phyloP scores from a whole-genome alignment of 2,888 invertebrate species.

The Bombylius discolor region DNA sequence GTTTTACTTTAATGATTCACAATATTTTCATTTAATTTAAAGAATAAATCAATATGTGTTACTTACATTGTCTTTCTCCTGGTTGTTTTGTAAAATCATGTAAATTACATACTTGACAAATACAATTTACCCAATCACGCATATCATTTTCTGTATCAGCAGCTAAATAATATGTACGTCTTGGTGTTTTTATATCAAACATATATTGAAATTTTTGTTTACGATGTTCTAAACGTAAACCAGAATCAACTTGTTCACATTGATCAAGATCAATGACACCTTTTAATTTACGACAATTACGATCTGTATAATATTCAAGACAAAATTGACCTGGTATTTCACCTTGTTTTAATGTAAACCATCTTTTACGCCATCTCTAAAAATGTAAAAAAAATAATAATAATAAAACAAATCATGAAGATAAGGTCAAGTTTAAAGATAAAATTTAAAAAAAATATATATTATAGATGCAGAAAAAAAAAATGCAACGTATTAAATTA shows the following conservation, averaged over 20 bases:
- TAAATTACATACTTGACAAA: constrained; percentile 83
- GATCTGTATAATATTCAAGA: constrained; percentile 85
- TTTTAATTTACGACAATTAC: constrained; percentile 70
- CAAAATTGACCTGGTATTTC: constrained; percentile 89
- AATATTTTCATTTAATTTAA: no score
- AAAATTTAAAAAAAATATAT: no score
- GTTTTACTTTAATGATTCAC: background rate
- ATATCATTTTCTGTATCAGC: constrained; percentile 86
- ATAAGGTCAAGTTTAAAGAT: no score
- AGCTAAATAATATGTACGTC: constrained; percentile 81
- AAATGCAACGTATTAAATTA: no score
- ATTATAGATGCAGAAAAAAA: no score
- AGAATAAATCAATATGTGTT: background rate
- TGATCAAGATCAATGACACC: constrained; percentile 88
- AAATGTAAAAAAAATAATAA: constrained; percentile 12
- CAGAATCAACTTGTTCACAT: constrained; percentile 88
- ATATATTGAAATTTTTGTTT: constrained; percentile 72
- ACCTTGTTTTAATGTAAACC: constrained; percentile 86
- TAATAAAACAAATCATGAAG: no score
- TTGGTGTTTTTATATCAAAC: constrained; percentile 80
- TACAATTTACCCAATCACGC: constrained; percentile 89
- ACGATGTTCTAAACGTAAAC: constrained; percentile 67
- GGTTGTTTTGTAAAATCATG: constrained; percentile 43
- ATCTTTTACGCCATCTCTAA: constrained; percentile 90
- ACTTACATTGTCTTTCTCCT: constrained; percentile 25